These are phyloP conservation scores for Drosophila nr. medialis DNA, from an alignment of 2,888 invertebrate genomes.

Conservation along the genomic window DNA sequence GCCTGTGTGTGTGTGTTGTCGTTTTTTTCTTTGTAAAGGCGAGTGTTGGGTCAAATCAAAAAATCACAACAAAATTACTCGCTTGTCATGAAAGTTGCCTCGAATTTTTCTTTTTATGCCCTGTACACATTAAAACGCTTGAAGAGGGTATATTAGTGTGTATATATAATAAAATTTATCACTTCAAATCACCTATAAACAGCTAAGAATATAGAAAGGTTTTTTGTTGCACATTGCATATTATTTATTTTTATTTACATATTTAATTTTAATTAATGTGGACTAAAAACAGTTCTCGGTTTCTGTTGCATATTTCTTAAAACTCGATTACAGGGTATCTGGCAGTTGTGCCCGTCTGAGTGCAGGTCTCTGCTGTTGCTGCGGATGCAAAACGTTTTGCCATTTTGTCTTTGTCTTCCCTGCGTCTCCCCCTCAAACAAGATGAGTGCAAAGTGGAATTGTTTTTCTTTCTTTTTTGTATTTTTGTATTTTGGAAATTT, in stretches of 20 bases:
- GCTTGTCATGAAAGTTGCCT: constrained; percentile 78
- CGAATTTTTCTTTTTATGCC: constrained; percentile 52
- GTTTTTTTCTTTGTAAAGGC: constrained; percentile 24
- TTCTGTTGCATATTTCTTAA: neutral
- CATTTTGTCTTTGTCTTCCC: constrained; percentile 57
- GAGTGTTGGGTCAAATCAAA: constrained; percentile 77
- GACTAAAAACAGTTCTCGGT: too few relatives aligned
- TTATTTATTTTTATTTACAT: neutral
- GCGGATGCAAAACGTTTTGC: constrained; percentile 73
- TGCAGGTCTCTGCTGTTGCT: constrained; percentile 31
- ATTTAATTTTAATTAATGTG: neutral
- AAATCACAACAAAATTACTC: constrained; percentile 80
- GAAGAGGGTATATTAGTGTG: neutral
- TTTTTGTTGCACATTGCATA: neutral
- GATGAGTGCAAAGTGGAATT: constrained; percentile 63
- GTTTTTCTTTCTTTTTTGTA: constrained; percentile 34
- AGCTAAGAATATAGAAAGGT: too few relatives aligned
- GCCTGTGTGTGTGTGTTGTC: constrained; percentile 13
- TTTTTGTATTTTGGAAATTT: constrained; percentile 24
- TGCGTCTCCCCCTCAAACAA: constrained; percentile 12
- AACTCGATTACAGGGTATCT: neutral
- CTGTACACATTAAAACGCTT: neutral
- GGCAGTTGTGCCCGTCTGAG: rapidly evolving
- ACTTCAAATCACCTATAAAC: too few relatives aligned
- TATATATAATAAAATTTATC: too few relatives aligned